Evolutionary conservation across 2,113 vertebrate species (phyloP), one percentile per base, ranked within the genome.

Genomic region (Xenopus tropicalis): DNA sequence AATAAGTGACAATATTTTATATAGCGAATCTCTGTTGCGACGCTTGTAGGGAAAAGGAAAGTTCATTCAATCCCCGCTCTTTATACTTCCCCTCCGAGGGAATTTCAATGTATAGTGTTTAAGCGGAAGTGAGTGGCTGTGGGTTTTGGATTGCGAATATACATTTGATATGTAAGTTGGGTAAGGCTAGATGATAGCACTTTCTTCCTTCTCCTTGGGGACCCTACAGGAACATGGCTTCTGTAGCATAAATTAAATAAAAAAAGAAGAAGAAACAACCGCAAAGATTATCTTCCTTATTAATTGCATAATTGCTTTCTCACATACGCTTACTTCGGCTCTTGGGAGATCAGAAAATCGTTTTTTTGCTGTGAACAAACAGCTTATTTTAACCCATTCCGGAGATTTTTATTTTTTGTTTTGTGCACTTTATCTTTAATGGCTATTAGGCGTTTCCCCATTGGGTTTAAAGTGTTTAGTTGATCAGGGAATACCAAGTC

Each of bases 41-140:
- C 88, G 85, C 84, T 87, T 24, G 29, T 37, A 37, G 85, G 87
- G 87, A 90, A 90, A n/a, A 85, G 88, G 88, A 91, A 90, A 91
- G 91, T 86, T 87, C 90, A 89, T 91, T 91, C 91, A 90, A 90
- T 91, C 88, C 90, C 88, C 74, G 61, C 82, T 85, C 85, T 83
- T 82, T 86, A 92, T 90, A 86, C 91, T 88, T 91, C 85, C 74
- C 72, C 81, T 86, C 84, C 83, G 82, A 85, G 83, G 85, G 85
- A 80, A 61, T 81, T 87, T 86, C 86, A 88, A 88, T 88, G 85
- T 88, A 88, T 83, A 46, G 16, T 83, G 83, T 83, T 61, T 68
- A 82, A 84, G 79, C 82, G 86, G 83, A 85, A 86, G 80, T 79
- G 82, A 86, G 79, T 82, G 83, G 77, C 80, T 84, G 80, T 83